Evolutionary conservation across 1,140 invertebrate genomes (phyloP).

Genomic region (Halictus rubicundus): DNA sequence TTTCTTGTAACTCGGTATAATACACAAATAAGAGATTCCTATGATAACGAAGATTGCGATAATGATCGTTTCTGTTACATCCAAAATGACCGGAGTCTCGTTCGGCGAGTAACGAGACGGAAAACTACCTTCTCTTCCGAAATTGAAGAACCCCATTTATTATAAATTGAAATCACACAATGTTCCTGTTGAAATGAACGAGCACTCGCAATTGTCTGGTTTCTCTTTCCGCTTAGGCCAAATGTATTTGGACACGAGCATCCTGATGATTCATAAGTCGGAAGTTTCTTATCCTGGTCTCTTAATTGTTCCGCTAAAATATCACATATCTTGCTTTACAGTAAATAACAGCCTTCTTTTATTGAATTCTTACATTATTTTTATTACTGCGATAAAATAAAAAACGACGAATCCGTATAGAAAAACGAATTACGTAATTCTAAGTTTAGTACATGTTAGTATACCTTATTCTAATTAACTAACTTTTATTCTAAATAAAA

Average conservation of each 20-base stretch:
- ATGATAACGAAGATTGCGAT: slow-evolving; percentile 80
- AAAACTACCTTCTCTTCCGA: slow-evolving; percentile 76
- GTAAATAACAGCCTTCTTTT: too few relatives aligned
- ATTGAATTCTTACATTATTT: too few relatives aligned
- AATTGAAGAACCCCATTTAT: slow-evolving; percentile 41
- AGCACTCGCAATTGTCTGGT: background rate
- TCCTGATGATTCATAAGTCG: slow-evolving; percentile 1
- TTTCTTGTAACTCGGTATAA: slow-evolving; percentile 78
- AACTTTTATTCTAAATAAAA: too few relatives aligned
- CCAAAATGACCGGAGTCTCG: slow-evolving; percentile 78
- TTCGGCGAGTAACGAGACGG: slow-evolving; percentile 81
- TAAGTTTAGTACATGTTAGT: too few relatives aligned
- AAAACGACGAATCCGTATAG: too few relatives aligned
- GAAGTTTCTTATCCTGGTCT: background rate
- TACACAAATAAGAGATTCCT: slow-evolving; percentile 77
- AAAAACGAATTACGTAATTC: too few relatives aligned
- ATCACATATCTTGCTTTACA: too few relatives aligned
- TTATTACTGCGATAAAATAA: too few relatives aligned
- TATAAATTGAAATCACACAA: background rate
- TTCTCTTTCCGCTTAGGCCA: background rate
- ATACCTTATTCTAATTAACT: too few relatives aligned
- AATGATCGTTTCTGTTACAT: slow-evolving; percentile 81
- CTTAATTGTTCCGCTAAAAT: background rate
- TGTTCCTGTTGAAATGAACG: background rate
- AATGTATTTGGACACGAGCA: background rate